phyloP scores from a whole-genome alignment of 2,888 invertebrate genomes.

The Conomelus anceps region DNA sequence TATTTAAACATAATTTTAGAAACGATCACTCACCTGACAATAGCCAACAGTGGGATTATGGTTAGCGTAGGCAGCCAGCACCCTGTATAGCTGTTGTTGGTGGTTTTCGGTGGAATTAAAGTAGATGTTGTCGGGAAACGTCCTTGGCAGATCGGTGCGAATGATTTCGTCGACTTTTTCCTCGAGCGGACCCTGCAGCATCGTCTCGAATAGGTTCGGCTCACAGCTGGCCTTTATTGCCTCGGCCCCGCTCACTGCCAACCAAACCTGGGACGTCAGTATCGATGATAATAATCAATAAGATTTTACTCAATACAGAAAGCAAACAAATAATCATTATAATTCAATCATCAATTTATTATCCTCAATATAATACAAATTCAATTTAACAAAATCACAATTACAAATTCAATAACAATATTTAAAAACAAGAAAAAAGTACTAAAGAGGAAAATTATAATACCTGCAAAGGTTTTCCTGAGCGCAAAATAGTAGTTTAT shows the following conservation, averaged over 20 bases:
- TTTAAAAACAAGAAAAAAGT: too few relatives aligned
- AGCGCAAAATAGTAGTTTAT: too few relatives aligned
- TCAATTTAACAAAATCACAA: too few relatives aligned
- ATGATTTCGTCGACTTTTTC: constrained; percentile 71
- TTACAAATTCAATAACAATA: too few relatives aligned
- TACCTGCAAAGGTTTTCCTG: too few relatives aligned
- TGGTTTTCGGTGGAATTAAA: constrained; percentile 68
- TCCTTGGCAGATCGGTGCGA: constrained; percentile 82
- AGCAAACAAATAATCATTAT: too few relatives aligned
- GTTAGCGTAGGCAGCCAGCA: constrained; percentile 82
- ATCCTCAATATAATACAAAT: too few relatives aligned
- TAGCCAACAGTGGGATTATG: constrained; percentile 83
- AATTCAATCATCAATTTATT: too few relatives aligned
- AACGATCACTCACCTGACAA: constrained; percentile 57
- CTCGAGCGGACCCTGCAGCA: constrained; percentile 63
- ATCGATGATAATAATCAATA: background rate
- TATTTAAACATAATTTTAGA: background rate
- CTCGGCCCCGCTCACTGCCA: constrained; percentile 76
- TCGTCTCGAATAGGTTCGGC: constrained; percentile 45
- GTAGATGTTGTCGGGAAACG: constrained; percentile 92
- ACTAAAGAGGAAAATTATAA: too few relatives aligned
- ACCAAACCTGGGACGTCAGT: constrained; percentile 58
- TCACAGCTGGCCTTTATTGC: constrained; percentile 53
- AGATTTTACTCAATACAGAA: too few relatives aligned
- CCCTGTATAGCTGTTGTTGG: constrained; percentile 71